phyloP scores from a whole-genome alignment of 2,113 vertebrate species.

The Colinus virginianus region DNA sequence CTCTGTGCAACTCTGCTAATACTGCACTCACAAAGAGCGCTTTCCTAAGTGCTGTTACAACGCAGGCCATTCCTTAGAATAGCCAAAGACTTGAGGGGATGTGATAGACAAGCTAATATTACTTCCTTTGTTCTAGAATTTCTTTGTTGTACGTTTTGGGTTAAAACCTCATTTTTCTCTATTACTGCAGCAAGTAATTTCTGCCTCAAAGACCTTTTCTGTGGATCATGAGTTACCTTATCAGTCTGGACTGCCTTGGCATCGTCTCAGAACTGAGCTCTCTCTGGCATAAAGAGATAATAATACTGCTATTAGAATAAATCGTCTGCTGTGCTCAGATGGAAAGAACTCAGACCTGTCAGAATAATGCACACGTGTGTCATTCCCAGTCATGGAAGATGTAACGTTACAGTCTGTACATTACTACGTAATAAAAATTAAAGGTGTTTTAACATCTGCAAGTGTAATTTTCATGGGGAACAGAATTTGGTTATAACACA shows the following conservation, averaged over 20 bases:
- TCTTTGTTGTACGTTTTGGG: neutral
- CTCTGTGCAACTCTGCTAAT: neutral
- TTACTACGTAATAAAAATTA: neutral
- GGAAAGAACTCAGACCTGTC: neutral
- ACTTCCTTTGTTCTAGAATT: neutral
- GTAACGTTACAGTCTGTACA: neutral
- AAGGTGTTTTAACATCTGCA: neutral
- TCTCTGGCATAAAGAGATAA: neutral
- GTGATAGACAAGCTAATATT: neutral
- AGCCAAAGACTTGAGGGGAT: neutral
- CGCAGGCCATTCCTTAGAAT: neutral
- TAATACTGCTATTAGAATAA: neutral
- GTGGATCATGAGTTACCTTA: neutral
- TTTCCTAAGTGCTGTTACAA: neutral
- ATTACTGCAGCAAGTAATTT: slow-evolving; percentile 7
- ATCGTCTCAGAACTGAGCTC: neutral
- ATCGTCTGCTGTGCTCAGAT: neutral
- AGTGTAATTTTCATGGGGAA: neutral
- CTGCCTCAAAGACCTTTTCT: slow-evolving; percentile 1
- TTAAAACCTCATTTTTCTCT: neutral
- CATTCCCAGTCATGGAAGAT: neutral
- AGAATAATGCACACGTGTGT: neutral
- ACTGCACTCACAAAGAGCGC: neutral
- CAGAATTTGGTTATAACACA: neutral
- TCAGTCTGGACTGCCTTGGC: neutral